phyloP scores from a whole-genome alignment of 1,140 invertebrate genomes.

The Orussus abietinus region DNA sequence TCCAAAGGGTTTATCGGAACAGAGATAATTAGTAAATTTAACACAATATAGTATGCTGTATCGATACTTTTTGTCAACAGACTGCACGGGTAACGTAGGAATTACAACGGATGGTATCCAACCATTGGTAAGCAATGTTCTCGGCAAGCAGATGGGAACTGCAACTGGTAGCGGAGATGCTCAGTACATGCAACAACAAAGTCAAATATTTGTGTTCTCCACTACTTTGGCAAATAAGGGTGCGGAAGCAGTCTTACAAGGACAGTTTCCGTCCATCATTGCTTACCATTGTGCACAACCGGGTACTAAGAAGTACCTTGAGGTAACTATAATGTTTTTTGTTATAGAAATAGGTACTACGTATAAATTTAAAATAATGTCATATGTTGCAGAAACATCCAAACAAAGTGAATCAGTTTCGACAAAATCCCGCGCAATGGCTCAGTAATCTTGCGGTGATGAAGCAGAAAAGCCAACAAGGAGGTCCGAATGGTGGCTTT shows the following conservation, averaged over 20 bases:
- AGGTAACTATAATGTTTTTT: conserved; percentile 59
- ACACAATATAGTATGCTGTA: no score
- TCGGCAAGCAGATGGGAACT: conserved; percentile 74
- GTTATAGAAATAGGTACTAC: conserved; percentile 4
- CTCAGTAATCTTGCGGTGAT: conserved; percentile 73
- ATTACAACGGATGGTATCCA: conserved; percentile 61
- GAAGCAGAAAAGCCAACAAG: conserved; percentile 63
- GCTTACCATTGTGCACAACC: conserved; percentile 94
- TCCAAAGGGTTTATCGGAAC: no score
- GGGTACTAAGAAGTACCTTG: conserved; percentile 89
- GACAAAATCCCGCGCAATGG: conserved; percentile 78
- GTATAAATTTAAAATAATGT: conserved; percentile 7
- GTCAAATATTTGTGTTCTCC: conserved; percentile 97
- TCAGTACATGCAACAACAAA: conserved; percentile 92
- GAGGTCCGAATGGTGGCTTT: conserved; percentile 45
- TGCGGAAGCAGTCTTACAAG: conserved; percentile 84
- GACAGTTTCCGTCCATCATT: conserved; percentile 88
- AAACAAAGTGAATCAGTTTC: conserved; percentile 81
- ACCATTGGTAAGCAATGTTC: conserved; percentile 71
- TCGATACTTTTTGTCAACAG: conserved; percentile 28
- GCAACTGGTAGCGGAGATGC: conserved; percentile 63
- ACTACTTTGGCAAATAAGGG: conserved; percentile 91
- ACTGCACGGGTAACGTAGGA: conserved; percentile 36
- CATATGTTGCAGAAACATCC: conserved; percentile 73
- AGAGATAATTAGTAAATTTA: no score